Evolutionary conservation across 2,797 vertebrate species (phyloP), one percentile per base, ranked within the genome.

Genomic region (Hippocampus kuda): DNA sequence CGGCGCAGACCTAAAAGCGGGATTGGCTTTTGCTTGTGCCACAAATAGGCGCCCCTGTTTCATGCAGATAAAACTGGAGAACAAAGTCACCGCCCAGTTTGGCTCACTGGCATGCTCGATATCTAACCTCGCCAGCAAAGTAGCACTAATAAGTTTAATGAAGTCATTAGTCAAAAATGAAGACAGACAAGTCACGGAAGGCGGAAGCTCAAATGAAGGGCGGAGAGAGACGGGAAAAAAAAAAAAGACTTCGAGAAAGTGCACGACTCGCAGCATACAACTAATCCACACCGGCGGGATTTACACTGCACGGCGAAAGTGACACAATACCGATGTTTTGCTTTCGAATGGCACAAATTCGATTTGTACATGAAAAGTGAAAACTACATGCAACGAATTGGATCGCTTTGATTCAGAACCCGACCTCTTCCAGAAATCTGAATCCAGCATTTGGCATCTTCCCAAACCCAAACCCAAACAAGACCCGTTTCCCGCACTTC

Each of bases 141-240:
- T 80, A 75, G 74, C 79, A 74, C 81, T 89, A 86, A 87, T 82
- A 83, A 77, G 84, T 85, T 87, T 88, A 89, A 90, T 87, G 80
- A 88, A 86, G 68, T 85, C 87, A 89, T 91, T 88, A 88, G 80
- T 77, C 75, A 74, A 76, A 81, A 88, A 87, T 87, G 81, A 90
- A 87, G 88, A 89, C 85, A 83, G 87, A 84, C 86, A 71, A 79
- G 75, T 79, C 73, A 70, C 65, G 66, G 80, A 83, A 79, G 81
- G 77, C 65, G 81, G 70, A 82, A 72, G 70, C 70, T 49, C 27
- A 70, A 11, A 26, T 42, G 18, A 59, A 66, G 57, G 34, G 70
- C 22, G 53, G 51, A 56, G 56, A 48, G 68, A 30, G 74, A 79
- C 24, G 48, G 51, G 51, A 44, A 34, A 69, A 24, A 73, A n/a